A percentile compares a stretch with the other conserved stretches of the same genome.
Conservation (phyloP, 1,140 invertebrate species). For the Pachyrhynchus sulphureomaculatus region DNA sequence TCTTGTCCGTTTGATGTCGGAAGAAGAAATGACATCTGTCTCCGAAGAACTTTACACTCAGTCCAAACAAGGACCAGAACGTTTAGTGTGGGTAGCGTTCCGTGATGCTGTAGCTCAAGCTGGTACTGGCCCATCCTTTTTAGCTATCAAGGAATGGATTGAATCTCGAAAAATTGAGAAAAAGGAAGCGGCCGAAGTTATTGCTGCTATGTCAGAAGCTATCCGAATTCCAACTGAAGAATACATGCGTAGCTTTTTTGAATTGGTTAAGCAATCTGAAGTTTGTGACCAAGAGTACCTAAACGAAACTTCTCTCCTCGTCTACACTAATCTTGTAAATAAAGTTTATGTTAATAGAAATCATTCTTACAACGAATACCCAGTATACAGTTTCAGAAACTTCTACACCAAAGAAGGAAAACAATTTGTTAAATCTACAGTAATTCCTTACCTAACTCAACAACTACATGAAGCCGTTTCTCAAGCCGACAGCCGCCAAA, state of each 20-base stretch:
- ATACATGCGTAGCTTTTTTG: slow-evolving; percentile 60
- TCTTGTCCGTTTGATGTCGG: slow-evolving; percentile 61
- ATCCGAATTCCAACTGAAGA: slow-evolving; percentile 63
- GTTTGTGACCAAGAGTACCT: slow-evolving; percentile 54
- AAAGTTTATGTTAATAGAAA: slow-evolving; percentile 59
- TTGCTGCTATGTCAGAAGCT: slow-evolving; percentile 55
- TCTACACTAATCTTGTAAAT: slow-evolving; percentile 60
- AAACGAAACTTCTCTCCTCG: slow-evolving; percentile 56
- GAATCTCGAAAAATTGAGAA: slow-evolving; percentile 55
- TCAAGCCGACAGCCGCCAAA: slow-evolving; percentile 55
- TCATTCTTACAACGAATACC: slow-evolving; percentile 59
- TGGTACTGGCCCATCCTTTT: slow-evolving; percentile 66
- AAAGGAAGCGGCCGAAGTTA: slow-evolving; percentile 58
- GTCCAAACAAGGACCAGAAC: slow-evolving; percentile 44
- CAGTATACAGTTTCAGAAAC: slow-evolving; percentile 61
- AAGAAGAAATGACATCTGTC: slow-evolving; percentile 47
- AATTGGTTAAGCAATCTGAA: slow-evolving; percentile 54
- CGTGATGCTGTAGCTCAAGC: slow-evolving; percentile 64
- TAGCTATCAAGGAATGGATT: slow-evolving; percentile 62
- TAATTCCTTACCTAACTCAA: slow-evolving; percentile 60
- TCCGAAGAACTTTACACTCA: slow-evolving; percentile 52
- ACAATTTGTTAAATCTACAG: slow-evolving; percentile 55
- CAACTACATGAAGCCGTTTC: slow-evolving; percentile 57
- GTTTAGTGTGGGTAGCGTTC: slow-evolving; percentile 58
- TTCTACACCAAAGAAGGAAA: slow-evolving; percentile 54